These are phyloP conservation scores for Leptopilina syphax DNA, from an alignment of 2,888 invertebrate genomes.

Conservation along the genomic window DNA sequence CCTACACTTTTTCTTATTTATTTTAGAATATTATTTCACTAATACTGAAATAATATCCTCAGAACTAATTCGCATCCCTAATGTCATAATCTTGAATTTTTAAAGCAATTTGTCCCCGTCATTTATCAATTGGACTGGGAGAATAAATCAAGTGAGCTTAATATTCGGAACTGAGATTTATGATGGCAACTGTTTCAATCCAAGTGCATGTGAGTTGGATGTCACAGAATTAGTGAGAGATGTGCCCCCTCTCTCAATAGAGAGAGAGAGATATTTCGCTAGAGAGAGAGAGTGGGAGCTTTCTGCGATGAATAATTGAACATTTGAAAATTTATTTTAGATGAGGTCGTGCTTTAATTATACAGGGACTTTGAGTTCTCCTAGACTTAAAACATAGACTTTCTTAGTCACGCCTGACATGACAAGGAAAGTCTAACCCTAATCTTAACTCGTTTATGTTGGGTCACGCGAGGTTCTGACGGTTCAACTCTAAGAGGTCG, in stretches of 20 bases:
- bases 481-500: not conserved
- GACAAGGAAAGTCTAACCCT: constrained; percentile 27
- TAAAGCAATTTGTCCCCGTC: not conserved
- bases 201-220: not conserved
- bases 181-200: not conserved
- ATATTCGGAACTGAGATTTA: constrained; percentile 1
- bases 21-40: too few species aligned
- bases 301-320: constrained; percentile 5
- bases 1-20: too few species aligned
- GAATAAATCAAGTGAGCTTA: constrained; percentile 12
- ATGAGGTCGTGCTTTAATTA: constrained; percentile 14
- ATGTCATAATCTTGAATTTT: too few species aligned
- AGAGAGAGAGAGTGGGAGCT: not conserved
- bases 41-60: too few species aligned
- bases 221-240: not conserved
- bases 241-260: too few species aligned
- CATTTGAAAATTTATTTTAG: constrained; percentile 18
- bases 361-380: not conserved
- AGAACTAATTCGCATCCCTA: too few species aligned
- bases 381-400: constrained; percentile 1
- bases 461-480: constrained; percentile 43
- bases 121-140: constrained; percentile 16
- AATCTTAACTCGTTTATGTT: constrained; percentile 46
- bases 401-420: constrained; percentile 21
- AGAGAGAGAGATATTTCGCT: too few species aligned